These are phyloP conservation scores for Sternotherus odoratus DNA, from an alignment of 2,797 vertebrate species.

Conservation along the genomic window DNA sequence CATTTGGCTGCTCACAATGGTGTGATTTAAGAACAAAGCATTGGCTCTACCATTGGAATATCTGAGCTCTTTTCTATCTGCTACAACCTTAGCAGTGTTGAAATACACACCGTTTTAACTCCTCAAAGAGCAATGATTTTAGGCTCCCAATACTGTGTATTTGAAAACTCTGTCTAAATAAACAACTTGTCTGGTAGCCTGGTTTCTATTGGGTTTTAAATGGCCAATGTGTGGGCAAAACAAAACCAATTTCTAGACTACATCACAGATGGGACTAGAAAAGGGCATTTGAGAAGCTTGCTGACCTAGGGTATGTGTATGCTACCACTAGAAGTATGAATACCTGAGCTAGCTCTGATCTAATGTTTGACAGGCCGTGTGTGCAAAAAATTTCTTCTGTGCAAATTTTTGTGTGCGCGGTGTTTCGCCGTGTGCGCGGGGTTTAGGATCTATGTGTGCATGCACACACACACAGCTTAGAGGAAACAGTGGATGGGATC, in stretches of 20 bases:
- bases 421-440: too few species aligned
- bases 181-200: neutral
- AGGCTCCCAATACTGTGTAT: fast-evolving
- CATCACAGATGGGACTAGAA: neutral
- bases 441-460: too few species aligned
- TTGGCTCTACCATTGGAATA: fast-evolving
- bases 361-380: neutral
- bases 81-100: fast-evolving
- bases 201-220: neutral
- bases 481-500: neutral
- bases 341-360: neutral
- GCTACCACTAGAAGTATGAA: neutral
- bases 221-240: neutral
- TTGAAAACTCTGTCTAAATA: neutral
- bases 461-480: too few species aligned
- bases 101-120: fast-evolving
- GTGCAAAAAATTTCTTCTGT: too few species aligned
- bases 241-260: neutral
- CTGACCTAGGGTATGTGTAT: neutral
- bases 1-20: neutral
- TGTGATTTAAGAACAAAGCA: neutral
- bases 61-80: neutral
- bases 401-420: too few species aligned
- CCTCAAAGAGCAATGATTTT: fast-evolving
- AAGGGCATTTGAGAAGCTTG: neutral